Conservation (phyloP, 2,888 invertebrate species). For the Amphimallon solstitiale region DNA sequence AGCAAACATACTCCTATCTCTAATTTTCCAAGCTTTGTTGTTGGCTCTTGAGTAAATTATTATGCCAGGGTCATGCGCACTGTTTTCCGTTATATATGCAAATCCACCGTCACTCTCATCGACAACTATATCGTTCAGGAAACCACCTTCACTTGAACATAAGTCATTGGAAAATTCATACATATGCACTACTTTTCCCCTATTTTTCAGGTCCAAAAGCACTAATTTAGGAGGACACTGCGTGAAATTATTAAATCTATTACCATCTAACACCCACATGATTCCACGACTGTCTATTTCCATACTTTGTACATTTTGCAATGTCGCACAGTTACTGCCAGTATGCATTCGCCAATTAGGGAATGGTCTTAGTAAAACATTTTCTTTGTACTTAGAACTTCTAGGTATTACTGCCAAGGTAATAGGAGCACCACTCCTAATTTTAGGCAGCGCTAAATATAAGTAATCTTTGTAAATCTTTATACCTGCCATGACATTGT, state of each 20-base stretch:
- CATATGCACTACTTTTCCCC: conserved; percentile 35
- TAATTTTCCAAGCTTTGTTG: conserved; percentile 71
- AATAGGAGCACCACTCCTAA: conserved; percentile 75
- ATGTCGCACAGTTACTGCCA: conserved; percentile 67
- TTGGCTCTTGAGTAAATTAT: conserved; percentile 72
- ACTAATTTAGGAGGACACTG: conserved; percentile 37
- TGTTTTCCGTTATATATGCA: conserved; percentile 76
- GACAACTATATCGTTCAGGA: conserved; percentile 75
- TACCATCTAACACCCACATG: conserved; percentile 77
- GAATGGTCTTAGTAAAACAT: conserved; percentile 70
- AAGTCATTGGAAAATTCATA: conserved; percentile 56
- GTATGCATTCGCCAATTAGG: conserved; percentile 76
- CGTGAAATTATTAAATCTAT: conserved; percentile 62
- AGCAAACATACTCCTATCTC: conserved; percentile 74
- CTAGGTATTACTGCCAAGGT: conserved; percentile 67
- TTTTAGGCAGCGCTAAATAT: conserved; percentile 74
- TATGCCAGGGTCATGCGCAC: conserved; percentile 72
- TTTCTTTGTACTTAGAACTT: conserved; percentile 60
- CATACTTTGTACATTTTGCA: conserved; percentile 79
- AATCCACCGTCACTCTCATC: conserved; percentile 68
- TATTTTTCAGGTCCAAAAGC: conserved; percentile 37
- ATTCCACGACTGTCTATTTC: conserved; percentile 77
- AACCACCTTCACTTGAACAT: conserved; percentile 67
- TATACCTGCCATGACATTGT: conserved; percentile 75
- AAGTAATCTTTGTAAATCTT: conserved; percentile 74